Evolutionary conservation across 2,888 invertebrate species (phyloP).

Genomic region (Trachelus tabidus): DNA sequence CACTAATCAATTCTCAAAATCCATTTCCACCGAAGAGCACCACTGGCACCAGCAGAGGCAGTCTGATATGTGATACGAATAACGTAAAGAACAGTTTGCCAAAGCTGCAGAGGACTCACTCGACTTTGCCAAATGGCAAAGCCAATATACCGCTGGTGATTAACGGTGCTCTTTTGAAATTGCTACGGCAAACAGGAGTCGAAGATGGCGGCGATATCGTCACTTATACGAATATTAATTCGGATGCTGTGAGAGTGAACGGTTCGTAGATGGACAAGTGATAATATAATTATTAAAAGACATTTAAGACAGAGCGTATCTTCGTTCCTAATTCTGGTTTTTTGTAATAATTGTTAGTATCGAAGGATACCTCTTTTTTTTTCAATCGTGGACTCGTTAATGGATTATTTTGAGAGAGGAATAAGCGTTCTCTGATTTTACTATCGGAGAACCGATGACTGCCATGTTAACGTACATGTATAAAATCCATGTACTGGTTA

Average conservation of each 20-base stretch:
- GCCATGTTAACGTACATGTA: slow-evolving; percentile 28
- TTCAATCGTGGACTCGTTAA: neutral
- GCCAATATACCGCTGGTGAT: slow-evolving; percentile 61
- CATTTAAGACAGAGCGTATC: neutral
- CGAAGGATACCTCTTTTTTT: neutral
- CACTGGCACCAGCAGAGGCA: slow-evolving; percentile 29
- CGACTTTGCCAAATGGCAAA: slow-evolving; percentile 50
- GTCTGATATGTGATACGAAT: slow-evolving; percentile 28
- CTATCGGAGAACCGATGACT: slow-evolving; percentile 24
- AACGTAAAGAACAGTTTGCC: slow-evolving; percentile 35
- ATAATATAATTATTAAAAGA: neutral
- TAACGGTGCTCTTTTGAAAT: slow-evolving; percentile 57
- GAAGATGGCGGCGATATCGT: slow-evolving; percentile 50
- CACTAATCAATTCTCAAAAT: slow-evolving; percentile 51
- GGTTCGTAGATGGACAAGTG: slow-evolving; percentile 32
- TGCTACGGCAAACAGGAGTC: slow-evolving; percentile 50
- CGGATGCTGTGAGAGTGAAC: slow-evolving; percentile 53
- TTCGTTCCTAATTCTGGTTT: neutral
- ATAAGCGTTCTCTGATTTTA: neutral
- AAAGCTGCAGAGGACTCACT: slow-evolving; percentile 49
- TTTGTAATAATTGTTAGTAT: neutral
- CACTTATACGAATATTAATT: slow-evolving; percentile 57
- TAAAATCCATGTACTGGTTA: slow-evolving; percentile 22
- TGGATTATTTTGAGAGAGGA: neutral
- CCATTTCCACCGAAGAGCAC: slow-evolving; percentile 39